A percentile compares a stretch with the other conserved stretches of the same genome.
These are phyloP conservation scores for Neoniphon sammara DNA, from an alignment of 2,797 vertebrate species.

Conservation along the genomic window DNA sequence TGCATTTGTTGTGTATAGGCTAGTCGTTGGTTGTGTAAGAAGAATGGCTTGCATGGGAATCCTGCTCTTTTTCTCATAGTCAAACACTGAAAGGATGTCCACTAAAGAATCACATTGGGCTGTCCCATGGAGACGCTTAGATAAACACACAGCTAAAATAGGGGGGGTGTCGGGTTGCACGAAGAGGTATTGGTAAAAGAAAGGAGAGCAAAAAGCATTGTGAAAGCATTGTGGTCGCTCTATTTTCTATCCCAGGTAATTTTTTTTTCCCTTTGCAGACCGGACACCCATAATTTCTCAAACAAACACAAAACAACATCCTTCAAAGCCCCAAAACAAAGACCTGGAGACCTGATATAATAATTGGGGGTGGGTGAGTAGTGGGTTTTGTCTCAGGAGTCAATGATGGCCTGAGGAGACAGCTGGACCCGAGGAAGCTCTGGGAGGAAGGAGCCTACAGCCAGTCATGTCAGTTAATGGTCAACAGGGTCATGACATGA, in stretches of 20 bases:
- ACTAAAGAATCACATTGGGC: conserved; percentile 76
- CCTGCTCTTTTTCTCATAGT: conserved; percentile 71
- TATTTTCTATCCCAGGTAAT: conserved; percentile 74
- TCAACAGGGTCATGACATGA: conserved; percentile 71
- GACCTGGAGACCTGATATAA: conserved; percentile 79
- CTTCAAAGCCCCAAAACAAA: conserved; percentile 78
- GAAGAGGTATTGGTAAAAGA: conserved; percentile 77
- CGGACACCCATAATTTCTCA: conserved; percentile 81
- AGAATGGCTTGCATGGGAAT: conserved; percentile 80
- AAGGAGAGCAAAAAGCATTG: conserved; percentile 80
- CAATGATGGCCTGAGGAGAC: conserved; percentile 77
- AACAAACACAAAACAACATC: conserved; percentile 81
- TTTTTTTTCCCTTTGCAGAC: conserved; percentile 69
- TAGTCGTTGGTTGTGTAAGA: conserved; percentile 63
- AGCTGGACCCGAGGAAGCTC: conserved; percentile 53
- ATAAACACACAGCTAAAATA: conserved; percentile 83
- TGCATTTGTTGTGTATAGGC: conserved; percentile 41
- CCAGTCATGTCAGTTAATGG: conserved; percentile 66
- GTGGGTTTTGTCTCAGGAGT: conserved; percentile 69
- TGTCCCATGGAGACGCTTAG: conserved; percentile 82
- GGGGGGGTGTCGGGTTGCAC: conserved; percentile 80
- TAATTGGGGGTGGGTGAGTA: conserved; percentile 76
- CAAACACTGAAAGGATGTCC: conserved; percentile 77
- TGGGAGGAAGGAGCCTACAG: conserved; percentile 53
- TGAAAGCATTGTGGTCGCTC: conserved; percentile 82